phyloP scores from a whole-genome alignment of 2,888 invertebrate genomes.

The Eristalis intricaria region DNA sequence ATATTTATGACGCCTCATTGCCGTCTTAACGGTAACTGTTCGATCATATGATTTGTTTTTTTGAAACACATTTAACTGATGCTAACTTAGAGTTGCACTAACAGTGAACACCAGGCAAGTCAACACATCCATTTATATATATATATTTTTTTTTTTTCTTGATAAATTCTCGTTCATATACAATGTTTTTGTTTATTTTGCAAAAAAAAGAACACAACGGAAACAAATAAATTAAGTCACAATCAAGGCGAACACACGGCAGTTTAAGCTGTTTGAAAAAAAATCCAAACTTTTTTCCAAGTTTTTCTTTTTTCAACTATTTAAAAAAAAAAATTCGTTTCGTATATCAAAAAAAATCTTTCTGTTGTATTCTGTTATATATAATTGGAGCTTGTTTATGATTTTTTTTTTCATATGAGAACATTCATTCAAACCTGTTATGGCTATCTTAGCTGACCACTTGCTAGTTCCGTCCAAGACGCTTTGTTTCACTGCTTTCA shows the following conservation, averaged over 20 bases:
- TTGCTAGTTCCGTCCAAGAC: conserved; percentile 99
- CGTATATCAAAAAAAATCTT: conserved; percentile 17
- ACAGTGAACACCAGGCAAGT: conserved; percentile 62
- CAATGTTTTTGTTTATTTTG: not conserved
- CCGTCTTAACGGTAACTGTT: conserved; percentile 1
- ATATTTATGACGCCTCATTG: conserved; percentile 23
- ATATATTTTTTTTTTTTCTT: conserved; percentile 10
- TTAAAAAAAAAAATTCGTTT: not conserved
- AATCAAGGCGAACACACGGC: conserved; percentile 50
- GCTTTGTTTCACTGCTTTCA: conserved; percentile 99
- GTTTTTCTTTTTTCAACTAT: conserved; percentile 16
- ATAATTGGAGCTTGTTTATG: conserved; percentile 46
- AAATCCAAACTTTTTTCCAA: not conserved
- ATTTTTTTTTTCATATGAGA: conserved; percentile 50
- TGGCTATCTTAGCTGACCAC: conserved; percentile 99
- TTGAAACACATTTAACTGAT: conserved; percentile 42
- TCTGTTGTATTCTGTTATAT: conserved; percentile 48
- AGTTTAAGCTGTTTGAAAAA: conserved; percentile 50
- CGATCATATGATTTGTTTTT: not conserved
- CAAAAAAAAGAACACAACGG: conserved; percentile 3
- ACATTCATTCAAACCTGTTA: conserved; percentile 93
- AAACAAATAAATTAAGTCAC: conserved; percentile 1
- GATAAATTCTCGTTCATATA: not conserved
- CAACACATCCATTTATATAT: conserved; percentile 13
- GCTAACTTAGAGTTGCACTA: conserved; percentile 58